Evolutionary conservation across 2,797 vertebrate genomes (phyloP).

Genomic region (Girardinus metallicus): DNA sequence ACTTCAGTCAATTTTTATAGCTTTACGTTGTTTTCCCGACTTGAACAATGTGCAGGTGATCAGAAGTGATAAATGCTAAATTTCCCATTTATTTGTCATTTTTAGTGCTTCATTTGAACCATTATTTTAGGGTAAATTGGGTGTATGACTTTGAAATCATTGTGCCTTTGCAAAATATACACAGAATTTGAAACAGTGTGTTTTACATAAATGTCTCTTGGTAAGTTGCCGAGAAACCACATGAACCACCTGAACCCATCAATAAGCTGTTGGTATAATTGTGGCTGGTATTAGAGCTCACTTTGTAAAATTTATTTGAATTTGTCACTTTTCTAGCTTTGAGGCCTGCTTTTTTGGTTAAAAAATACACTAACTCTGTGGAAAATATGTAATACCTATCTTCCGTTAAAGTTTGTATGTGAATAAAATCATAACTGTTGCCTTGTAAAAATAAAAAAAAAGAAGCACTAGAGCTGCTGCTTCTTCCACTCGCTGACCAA

Average conservation of each 20-base stretch:
- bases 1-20: constrained; percentile 55
- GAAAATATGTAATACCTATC: too few relatives aligned
- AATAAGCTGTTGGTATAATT: neutral
- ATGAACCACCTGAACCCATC: neutral
- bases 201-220: neutral
- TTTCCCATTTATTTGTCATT: neutral
- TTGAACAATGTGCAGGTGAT: neutral
- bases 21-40: constrained; percentile 24
- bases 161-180: neutral
- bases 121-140: neutral
- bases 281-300: neutral
- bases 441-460: constrained; percentile 43
- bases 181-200: neutral
- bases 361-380: too few relatives aligned
- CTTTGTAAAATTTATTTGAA: neutral
- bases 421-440: constrained; percentile 55
- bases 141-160: neutral
- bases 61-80: neutral
- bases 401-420: constrained; percentile 33
- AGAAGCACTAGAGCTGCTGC: constrained; percentile 53
- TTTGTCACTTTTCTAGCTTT: neutral
- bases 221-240: neutral
- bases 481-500: constrained; percentile 85
- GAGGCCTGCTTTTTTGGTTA: neutral
- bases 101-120: neutral